Evolutionary conservation across 2,888 invertebrate species (phyloP).

Genomic region (Ophion costatus): DNA sequence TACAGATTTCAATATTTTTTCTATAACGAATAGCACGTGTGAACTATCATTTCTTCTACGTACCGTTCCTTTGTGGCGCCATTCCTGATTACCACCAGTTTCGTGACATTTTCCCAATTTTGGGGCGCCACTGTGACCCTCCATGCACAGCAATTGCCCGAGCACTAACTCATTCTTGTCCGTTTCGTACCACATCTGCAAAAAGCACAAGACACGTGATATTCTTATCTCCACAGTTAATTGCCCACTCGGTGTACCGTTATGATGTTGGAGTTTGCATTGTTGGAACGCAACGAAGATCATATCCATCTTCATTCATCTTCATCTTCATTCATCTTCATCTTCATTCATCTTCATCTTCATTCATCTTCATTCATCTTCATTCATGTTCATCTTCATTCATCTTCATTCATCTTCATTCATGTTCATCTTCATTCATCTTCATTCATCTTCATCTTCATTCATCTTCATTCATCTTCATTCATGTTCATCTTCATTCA

Average conservation of each 20-base stretch:
- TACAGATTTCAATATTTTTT: background rate
- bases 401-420: too few relatives aligned
- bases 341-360: too few relatives aligned
- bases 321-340: too few relatives aligned
- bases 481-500: too few relatives aligned
- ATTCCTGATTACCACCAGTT: constrained; percentile 95
- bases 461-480: too few relatives aligned
- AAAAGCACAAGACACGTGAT: constrained; percentile 15
- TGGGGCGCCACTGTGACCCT: constrained; percentile 88
- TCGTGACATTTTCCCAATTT: constrained; percentile 96
- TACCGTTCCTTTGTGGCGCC: constrained; percentile 92
- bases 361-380: too few relatives aligned
- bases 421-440: too few relatives aligned
- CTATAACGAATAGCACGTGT: background rate
- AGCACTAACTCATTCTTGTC: constrained; percentile 92
- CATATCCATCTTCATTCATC: too few relatives aligned
- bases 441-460: too few relatives aligned
- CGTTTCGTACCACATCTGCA: constrained; percentile 93
- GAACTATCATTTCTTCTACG: constrained; percentile 66
- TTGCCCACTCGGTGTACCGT: background rate
- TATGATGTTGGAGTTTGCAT: background rate
- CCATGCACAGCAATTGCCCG: constrained; percentile 93
- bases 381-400: too few relatives aligned
- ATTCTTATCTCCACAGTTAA: constrained; percentile 11
- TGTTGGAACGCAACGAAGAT: too few relatives aligned